Base-by-base conservation (phyloP, 2,797 vertebrate species). In the Menidia menidia region DNA sequence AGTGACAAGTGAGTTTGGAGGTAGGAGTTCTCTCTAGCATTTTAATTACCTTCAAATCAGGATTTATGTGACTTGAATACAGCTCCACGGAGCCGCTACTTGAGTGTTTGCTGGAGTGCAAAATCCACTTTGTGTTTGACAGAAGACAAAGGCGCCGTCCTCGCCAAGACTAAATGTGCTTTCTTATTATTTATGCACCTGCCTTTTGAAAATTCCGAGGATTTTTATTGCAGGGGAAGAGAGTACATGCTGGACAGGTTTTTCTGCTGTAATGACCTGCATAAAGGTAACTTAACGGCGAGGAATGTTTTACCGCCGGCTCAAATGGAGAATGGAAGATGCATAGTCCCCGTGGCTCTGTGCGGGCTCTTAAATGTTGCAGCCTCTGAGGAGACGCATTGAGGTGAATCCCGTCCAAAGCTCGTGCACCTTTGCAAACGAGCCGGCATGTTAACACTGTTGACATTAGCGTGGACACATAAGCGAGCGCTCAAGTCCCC, bases 391-490 rank as follows among this genome's bases (percentile, higher is more conserved):
- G 51, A 54, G 18, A 56, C 43, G 56, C 43, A 45, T 75, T 72
- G 19, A 54, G 72, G 72, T 69, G 79, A 64, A 68, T 66, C 68
- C 64, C 39, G 25, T 77, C 54, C 48, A 74, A 58, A 75, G 75
- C 43, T 50, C 19, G 3, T 25, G 62, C 68, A 67, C 70, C 43
- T 79, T 35, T 64, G 77, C 80, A 81, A 75, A 81, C 30, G 18
- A 78, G 73, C 61, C 25, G 2, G 64, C 64, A 31, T 70, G 76
- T 84, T 68, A 73, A 77, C 72, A 60, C 72, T 64, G 35, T 82
- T 86, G 85, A 87, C 82, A 68, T 82, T 66, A 68, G 70, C 12
- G 83, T 70, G 74, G 81, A 79, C 69, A 18, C 73, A 62, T 16
- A 25, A 74, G 71, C 70, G 78, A 61, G 75, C 13, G 45, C 53